Conservation (phyloP, 1,140 invertebrate species). For the Ganaspis sp. region DNA sequence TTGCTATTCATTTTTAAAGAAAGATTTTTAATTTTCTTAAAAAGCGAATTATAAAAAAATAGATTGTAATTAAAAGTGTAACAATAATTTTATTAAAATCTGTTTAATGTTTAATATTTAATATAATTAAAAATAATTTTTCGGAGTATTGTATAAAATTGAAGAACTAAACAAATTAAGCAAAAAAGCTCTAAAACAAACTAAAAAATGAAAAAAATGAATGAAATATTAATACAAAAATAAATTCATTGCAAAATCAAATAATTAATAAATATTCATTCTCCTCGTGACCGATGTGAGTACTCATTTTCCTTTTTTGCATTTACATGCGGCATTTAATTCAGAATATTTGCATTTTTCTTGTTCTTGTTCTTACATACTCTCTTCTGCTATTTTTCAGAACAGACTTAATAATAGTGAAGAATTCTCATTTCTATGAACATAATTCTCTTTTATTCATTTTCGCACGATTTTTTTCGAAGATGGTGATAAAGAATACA, state of each 20-base stretch:
- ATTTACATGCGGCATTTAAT: conserved; percentile 5
- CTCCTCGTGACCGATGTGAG: background rate
- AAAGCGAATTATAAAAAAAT: too few relatives aligned
- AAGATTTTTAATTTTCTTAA: too few relatives aligned
- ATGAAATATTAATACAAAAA: background rate
- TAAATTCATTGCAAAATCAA: background rate
- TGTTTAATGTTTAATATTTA: too few relatives aligned
- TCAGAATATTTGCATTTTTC: conserved; percentile 20
- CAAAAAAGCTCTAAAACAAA: too few relatives aligned
- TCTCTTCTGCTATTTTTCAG: background rate
- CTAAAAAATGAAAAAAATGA: too few relatives aligned
- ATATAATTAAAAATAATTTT: too few relatives aligned
- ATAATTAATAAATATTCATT: conserved; percentile 15
- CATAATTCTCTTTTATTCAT: background rate
- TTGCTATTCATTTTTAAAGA: too few relatives aligned
- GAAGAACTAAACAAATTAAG: too few relatives aligned
- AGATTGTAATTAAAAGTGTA: too few relatives aligned
- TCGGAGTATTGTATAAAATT: too few relatives aligned
- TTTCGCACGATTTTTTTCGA: background rate
- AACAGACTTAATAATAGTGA: background rate
- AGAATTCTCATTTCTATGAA: conserved; percentile 15
- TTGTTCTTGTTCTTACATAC: background rate
- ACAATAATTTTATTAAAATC: too few relatives aligned
- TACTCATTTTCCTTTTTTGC: background rate
- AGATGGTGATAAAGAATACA: background rate